Base-by-base conservation (phyloP, 37 sponge, comb jelly and placozoan species). In the Axinella damicornis region DNA sequence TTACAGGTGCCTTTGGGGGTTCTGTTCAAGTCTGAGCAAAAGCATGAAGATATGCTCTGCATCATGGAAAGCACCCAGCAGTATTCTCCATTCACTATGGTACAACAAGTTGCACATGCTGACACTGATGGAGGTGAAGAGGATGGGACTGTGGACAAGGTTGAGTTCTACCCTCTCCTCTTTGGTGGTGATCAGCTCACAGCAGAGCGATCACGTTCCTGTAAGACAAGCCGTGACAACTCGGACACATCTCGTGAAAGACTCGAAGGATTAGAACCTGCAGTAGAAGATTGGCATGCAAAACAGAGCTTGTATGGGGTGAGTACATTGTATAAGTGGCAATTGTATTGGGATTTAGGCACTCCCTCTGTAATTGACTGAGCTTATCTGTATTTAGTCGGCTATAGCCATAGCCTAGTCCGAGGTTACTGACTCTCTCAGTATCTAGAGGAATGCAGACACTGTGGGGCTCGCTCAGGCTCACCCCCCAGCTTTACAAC, bases 121-220 rank as follows among this genome's bases (percentile, higher is more conserved):
- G 12, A 33, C 28, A 27, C 9, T 12, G 46, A 46, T 46, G 46
- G 9, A 4, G 25, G 30, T 27, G 67, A 34, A 24, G 67, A 35
- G 16, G 34, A 66, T 25, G 67, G 16, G 16, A 24, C 30, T 37
- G 34, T 34, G 16, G 67, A 25, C 18, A 18, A 66, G 30, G 16
- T 19, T 27, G 28, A 31, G 27, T 18, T 66, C 2, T 30, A 66
- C 34, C 67, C 38, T 20, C 14, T 38, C 36, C 52, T 72, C 14
- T 34, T 72, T 39, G 73, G 73, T 16, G 73, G 73, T 39, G 77
- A 76, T 35, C 59, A 76, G 60, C 35, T 76, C 27, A 76, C 77
- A 30, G 57, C 32, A 30, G 77, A 28, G 25, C 75, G 57, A 27
- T 53, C 57, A 25, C 22, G 56, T 31, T 25, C 27, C 31, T n/a